Conservation (phyloP, 2,113 vertebrate species). For the Odocoileus virginianus region DNA sequence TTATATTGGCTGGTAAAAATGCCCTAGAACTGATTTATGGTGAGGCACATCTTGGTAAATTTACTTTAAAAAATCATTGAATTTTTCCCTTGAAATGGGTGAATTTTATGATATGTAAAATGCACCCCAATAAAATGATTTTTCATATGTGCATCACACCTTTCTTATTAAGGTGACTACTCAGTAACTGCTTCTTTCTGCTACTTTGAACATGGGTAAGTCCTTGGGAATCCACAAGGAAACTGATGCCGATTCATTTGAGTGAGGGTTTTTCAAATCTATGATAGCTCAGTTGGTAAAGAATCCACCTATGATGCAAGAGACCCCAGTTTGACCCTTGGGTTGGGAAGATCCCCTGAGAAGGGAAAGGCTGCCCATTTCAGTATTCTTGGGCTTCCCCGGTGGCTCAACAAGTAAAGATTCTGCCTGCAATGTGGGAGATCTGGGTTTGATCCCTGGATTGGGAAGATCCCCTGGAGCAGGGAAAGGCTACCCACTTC, state of each 20-base stretch:
- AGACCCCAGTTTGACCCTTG: fast-evolving
- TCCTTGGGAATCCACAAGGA: background rate
- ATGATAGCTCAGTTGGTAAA: background rate
- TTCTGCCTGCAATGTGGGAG: background rate
- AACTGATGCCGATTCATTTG: background rate
- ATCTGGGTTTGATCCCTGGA: background rate
- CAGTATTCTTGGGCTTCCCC: background rate
- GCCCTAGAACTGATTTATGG: background rate
- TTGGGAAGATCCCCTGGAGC: background rate
- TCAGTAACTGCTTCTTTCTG: background rate
- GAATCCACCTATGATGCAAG: background rate
- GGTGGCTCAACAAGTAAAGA: background rate
- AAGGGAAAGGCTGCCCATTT: background rate
- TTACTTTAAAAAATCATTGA: background rate
- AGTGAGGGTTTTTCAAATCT: background rate
- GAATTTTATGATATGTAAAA: background rate
- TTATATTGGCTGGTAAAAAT: background rate
- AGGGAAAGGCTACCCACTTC: background rate
- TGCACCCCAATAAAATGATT: background rate
- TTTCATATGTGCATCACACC: background rate
- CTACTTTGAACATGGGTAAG: background rate
- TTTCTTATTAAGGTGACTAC: background rate
- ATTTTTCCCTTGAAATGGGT: background rate
- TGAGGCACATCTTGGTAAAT: background rate
- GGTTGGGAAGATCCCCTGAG: background rate